Percentiles rank a stretch among this genome's conserved stretches.
phyloP scores from a whole-genome alignment of 2,888 invertebrate species.

The Leucophenga montana region DNA sequence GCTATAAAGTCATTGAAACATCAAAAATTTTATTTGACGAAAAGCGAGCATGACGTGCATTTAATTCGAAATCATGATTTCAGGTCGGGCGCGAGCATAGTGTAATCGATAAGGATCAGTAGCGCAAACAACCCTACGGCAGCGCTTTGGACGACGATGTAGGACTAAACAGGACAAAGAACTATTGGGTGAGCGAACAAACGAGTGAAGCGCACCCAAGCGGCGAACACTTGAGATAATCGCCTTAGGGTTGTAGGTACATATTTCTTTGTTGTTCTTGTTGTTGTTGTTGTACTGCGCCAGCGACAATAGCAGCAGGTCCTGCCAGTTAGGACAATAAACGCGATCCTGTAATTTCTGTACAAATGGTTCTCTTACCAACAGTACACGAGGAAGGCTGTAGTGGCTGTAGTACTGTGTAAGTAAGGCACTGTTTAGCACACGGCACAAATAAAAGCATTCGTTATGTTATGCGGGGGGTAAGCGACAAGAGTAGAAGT shows the following conservation, averaged over 20 bases:
- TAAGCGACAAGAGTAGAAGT: slow-evolving; percentile 14
- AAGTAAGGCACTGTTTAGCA: slow-evolving; percentile 17
- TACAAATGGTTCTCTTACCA: no score
- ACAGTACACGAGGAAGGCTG: not conserved
- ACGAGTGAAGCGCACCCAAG: slow-evolving; percentile 44
- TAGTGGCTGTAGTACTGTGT: not conserved
- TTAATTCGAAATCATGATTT: slow-evolving; percentile 72
- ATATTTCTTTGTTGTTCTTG: no score
- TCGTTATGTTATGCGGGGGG: no score
- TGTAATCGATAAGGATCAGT: slow-evolving; percentile 71
- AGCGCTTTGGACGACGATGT: slow-evolving; percentile 24
- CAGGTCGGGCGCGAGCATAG: slow-evolving; percentile 58
- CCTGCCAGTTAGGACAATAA: slow-evolving; percentile 47
- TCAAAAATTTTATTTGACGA: slow-evolving; percentile 61
- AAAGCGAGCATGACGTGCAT: slow-evolving; percentile 71
- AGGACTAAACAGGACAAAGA: slow-evolving; percentile 20
- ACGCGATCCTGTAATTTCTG: slow-evolving; percentile 61
- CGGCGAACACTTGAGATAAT: slow-evolving; percentile 68
- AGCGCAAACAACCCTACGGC: slow-evolving; percentile 35
- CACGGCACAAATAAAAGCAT: slow-evolving; percentile 43
- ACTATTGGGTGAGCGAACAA: slow-evolving; percentile 27
- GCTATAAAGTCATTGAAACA: slow-evolving; percentile 53
- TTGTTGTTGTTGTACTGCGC: slow-evolving; percentile 2
- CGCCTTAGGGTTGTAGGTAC: slow-evolving; percentile 69
- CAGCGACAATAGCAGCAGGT: slow-evolving; percentile 28